Percentiles rank a stretch among this genome's conserved stretches.
phyloP scores from a whole-genome alignment of 2,113 vertebrate genomes.

The Bubo scandiacus region DNA sequence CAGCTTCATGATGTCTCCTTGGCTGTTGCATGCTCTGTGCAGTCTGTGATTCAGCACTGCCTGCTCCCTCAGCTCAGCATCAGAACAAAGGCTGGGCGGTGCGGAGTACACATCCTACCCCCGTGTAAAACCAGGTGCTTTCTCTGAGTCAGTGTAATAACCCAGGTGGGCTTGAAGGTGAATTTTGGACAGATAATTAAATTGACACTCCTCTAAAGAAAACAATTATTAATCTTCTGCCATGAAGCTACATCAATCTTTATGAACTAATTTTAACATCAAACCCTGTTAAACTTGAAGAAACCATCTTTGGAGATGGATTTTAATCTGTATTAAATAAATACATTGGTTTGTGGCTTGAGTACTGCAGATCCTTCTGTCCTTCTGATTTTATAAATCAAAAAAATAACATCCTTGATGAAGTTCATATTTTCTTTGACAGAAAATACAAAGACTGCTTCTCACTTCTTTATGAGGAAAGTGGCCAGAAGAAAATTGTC shows the following conservation, averaged over 20 bases:
- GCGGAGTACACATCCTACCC: not conserved
- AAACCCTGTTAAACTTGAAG: not conserved
- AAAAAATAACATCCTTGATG: not conserved
- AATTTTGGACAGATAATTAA: conserved; percentile 44
- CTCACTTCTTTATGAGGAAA: not conserved
- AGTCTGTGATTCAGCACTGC: not conserved
- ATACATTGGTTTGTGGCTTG: not conserved
- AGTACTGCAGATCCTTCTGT: not conserved
- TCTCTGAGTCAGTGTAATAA: not conserved
- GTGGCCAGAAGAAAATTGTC: not conserved
- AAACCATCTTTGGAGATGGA: not conserved
- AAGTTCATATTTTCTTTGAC: not conserved
- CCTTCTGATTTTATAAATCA: not conserved
- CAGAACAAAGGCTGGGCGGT: not conserved
- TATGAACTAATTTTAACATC: not conserved
- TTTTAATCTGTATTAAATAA: not conserved
- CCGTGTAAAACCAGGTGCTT: not conserved
- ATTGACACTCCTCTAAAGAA: not conserved
- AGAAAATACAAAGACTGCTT: not conserved
- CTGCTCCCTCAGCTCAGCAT: not conserved
- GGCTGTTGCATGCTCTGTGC: not conserved
- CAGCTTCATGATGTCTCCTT: not conserved
- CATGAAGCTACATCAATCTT: not conserved
- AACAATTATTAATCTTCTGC: conserved; percentile 18
- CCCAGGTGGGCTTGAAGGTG: not conserved